Evolutionary conservation across 2,888 invertebrate species (phyloP).

Genomic region (Cremastinae sp.): DNA sequence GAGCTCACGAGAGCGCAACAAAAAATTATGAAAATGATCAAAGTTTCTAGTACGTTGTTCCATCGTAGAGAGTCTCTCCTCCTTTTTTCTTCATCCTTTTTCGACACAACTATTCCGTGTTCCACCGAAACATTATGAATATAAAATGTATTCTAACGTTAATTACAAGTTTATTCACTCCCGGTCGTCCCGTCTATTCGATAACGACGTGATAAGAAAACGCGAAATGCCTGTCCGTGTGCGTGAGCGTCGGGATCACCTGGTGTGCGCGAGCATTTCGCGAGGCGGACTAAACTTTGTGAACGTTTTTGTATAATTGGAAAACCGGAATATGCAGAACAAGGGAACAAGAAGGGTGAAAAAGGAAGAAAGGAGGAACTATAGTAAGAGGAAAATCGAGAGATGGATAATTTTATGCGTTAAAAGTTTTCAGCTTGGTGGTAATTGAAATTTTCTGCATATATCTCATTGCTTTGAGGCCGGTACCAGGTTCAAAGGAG

Average conservation of each 20-base stretch:
- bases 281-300: background rate
- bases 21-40: no score
- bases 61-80: no score
- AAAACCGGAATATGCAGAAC: slow-evolving; percentile 29
- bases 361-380: background rate
- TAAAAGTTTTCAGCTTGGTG: slow-evolving; percentile 27
- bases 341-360: background rate
- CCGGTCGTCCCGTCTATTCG: slow-evolving; percentile 3
- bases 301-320: slow-evolving; percentile 41
- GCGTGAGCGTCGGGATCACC: no score
- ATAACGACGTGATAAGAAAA: slow-evolving; percentile 38
- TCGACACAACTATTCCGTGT: background rate
- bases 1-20: no score
- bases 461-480: slow-evolving; percentile 29
- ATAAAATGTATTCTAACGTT: slow-evolving; percentile 16
- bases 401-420: slow-evolving; percentile 41
- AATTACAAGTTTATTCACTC: slow-evolving; percentile 47
- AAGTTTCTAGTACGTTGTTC: no score
- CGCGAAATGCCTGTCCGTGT: slow-evolving; percentile 5
- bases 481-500: slow-evolving; percentile 31
- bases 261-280: background rate
- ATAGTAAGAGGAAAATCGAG: background rate
- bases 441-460: slow-evolving; percentile 46
- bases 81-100: no score
- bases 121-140: background rate